Conservation (phyloP, 2,888 invertebrate species). For the Pristionchus exspectatus region DNA sequence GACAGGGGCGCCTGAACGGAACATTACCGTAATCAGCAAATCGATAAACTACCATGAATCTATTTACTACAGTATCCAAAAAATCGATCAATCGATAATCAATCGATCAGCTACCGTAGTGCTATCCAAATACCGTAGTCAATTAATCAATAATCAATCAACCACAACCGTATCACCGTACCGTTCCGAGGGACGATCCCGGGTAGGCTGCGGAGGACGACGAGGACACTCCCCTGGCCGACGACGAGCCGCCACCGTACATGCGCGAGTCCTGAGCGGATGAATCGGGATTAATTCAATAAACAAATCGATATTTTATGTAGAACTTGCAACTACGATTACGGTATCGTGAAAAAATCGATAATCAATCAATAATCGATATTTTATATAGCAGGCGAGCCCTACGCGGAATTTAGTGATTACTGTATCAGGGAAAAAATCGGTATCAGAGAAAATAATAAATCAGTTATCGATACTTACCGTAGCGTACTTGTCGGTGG, state of each 20-base stretch:
- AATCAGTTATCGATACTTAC: conserved; percentile 12
- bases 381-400: not conserved
- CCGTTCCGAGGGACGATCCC: not conserved
- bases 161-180: not conserved
- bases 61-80: not conserved
- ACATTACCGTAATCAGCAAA: not conserved
- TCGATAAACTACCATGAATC: not conserved
- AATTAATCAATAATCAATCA: not conserved
- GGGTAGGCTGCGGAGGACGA: not conserved
- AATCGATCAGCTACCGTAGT: too few species aligned
- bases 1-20: not conserved
- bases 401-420: not conserved
- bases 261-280: conserved; percentile 51
- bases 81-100: too few species aligned
- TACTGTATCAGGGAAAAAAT: not conserved
- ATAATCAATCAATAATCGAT: too few species aligned
- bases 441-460: not conserved
- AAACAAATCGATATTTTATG: too few species aligned
- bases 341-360: too few species aligned
- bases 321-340: too few species aligned
- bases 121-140: too few species aligned
- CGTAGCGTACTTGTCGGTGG: conserved; percentile 54
- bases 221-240: not conserved
- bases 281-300: not conserved
- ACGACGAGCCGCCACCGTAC: conserved; percentile 22